Evolutionary conservation across 2,888 invertebrate species (phyloP), one percentile per base, ranked within the genome.

Genomic region (Melanophora roralis): DNA sequence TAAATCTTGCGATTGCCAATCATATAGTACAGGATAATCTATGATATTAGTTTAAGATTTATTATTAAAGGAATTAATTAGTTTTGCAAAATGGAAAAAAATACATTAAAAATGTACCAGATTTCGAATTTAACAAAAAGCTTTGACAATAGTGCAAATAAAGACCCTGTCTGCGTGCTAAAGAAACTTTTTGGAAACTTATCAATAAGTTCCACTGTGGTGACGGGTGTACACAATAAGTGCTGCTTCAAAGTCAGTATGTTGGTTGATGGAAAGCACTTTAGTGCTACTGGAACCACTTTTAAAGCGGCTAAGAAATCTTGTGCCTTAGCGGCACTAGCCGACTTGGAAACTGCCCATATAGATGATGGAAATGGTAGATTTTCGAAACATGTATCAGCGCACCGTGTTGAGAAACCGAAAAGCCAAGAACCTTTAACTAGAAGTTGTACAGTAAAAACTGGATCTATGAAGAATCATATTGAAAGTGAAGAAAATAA

Each of bases 201-300:
- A 11, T 7, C 27, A 14, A 60, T 32, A 14, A 23, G 21, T 1
- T 34, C 40, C 0, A 36, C n/a, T 1, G n/a, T 75, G 40, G 12
- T 55, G 14, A n/a, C 65, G 2, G 75, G 75, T 0, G 65, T 38
- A 2, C 79, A 79, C 19, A 79, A 79, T 8, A 79, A 65, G 19
- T 79, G 79, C 19, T 49, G 53, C 2, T 79, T 79, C 47, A 27
- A 75, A 55, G 67, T 79, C 0, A 40, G 38, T 0, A 9, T 55
- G 1, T 9, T 40, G 14, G 16, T 60, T 1, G 38, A 71, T 36
- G 53, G 45, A n/a, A 67, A 38, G 38, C 11, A 7, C 0, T 74
- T 51, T 55, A 23, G 32, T 2, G 32, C 36, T 2, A 45, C 59
- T 0, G 78, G 64, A 0, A 55, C 34, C 0, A 69, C 69, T 9